A percentile compares a stretch with the other conserved stretches of the same genome.
These are phyloP conservation scores for Cinclus cinclus DNA, from an alignment of 2,113 vertebrate species.

Conservation along the genomic window DNA sequence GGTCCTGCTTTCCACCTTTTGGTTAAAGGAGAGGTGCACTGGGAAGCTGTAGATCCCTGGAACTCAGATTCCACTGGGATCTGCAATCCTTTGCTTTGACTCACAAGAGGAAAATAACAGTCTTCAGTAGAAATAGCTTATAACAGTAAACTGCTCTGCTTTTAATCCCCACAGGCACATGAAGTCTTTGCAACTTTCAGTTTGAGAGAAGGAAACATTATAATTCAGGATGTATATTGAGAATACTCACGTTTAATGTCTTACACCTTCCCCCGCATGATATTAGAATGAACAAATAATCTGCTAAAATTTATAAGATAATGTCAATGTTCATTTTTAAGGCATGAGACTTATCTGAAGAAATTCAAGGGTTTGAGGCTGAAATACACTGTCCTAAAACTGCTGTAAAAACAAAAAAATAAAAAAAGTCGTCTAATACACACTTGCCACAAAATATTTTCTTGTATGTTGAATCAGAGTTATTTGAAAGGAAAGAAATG, in stretches of 20 bases:
- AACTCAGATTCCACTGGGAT: background rate
- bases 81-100: background rate
- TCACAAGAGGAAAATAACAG: background rate
- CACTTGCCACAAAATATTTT: background rate
- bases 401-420: background rate
- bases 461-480: background rate
- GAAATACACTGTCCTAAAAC: background rate
- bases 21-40: background rate
- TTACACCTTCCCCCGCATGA: background rate
- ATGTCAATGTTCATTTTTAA: background rate
- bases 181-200: background rate
- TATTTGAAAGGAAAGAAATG: background rate
- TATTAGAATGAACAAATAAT: background rate
- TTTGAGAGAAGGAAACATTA: background rate
- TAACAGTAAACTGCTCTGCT: background rate
- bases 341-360: background rate
- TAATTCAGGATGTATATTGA: background rate
- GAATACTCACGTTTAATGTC: background rate
- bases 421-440: background rate
- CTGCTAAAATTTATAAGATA: background rate
- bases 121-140: background rate
- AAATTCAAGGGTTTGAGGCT: background rate
- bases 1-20: background rate
- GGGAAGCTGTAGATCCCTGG: background rate
- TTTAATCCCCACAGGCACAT: background rate